Conservation (phyloP, 2,113 vertebrate species). For the Fregetta grallaria region DNA sequence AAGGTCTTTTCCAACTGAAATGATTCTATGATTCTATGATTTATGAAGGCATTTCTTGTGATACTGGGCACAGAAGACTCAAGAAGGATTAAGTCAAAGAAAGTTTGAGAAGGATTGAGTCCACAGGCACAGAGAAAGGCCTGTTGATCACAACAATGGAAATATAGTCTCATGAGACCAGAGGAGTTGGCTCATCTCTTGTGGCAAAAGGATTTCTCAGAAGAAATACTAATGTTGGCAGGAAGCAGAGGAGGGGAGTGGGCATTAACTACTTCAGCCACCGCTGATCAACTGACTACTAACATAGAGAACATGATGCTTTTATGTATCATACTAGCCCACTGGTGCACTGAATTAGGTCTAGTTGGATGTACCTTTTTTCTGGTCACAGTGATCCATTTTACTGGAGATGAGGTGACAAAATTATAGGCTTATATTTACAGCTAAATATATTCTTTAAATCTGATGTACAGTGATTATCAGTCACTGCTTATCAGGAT, state of each 20-base stretch:
- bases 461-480: background rate
- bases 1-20: background rate
- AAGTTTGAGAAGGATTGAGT: background rate
- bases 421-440: background rate
- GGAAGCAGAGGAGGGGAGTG: background rate
- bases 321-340: too few relatives aligned
- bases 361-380: background rate
- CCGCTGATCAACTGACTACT: background rate
- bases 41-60: background rate
- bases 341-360: too few relatives aligned
- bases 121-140: background rate
- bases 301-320: background rate
- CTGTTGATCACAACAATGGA: background rate
- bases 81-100: background rate
- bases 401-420: background rate
- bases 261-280: background rate
- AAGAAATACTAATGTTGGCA: background rate
- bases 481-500: background rate
- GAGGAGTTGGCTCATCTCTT: background rate
- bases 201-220: background rate
- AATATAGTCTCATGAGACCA: background rate
- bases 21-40: background rate
- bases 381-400: background rate
- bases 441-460: background rate
- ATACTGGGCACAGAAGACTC: background rate